A percentile compares a stretch with the other conserved stretches of the same genome.
Conservation (phyloP, 2,888 invertebrate species). For the Balanococcus diminutus region DNA sequence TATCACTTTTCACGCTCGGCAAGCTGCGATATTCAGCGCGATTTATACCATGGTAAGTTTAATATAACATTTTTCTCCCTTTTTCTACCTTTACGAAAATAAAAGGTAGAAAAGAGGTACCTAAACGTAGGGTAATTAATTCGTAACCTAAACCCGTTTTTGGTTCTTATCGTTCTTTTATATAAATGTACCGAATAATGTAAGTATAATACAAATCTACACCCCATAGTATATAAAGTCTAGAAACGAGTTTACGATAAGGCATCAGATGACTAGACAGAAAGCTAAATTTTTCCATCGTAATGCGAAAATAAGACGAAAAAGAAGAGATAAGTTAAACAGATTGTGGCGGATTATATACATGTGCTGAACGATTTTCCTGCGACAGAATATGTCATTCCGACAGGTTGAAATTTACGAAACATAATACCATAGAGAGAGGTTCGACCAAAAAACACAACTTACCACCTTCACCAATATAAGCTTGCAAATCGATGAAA, state of each 20-base stretch:
- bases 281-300: neutral
- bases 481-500: too few species aligned
- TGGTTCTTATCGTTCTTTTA: neutral
- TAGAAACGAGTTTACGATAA: slow-evolving; percentile 8
- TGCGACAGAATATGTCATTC: slow-evolving; percentile 10
- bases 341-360: slow-evolving; percentile 30
- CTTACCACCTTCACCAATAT: neutral
- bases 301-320: neutral
- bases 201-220: too few species aligned
- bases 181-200: slow-evolving; percentile 1
- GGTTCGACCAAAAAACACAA: neutral
- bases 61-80: neutral
- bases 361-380: slow-evolving; percentile 27
- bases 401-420: slow-evolving; percentile 36
- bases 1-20: slow-evolving; percentile 53
- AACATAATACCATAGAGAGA: neutral
- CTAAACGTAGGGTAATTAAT: neutral
- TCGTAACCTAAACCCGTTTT: neutral
- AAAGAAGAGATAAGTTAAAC: slow-evolving; percentile 26
- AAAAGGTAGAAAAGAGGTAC: neutral
- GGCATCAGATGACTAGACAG: neutral
- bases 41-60: slow-evolving; percentile 55
- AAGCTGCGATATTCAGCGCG: slow-evolving; percentile 54
- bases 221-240: neutral
- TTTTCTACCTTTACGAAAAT: neutral